Evolutionary conservation across 2,888 invertebrate genomes (phyloP), one percentile per base, ranked within the genome.

Genomic region (Ormyrus pomaceus): DNA sequence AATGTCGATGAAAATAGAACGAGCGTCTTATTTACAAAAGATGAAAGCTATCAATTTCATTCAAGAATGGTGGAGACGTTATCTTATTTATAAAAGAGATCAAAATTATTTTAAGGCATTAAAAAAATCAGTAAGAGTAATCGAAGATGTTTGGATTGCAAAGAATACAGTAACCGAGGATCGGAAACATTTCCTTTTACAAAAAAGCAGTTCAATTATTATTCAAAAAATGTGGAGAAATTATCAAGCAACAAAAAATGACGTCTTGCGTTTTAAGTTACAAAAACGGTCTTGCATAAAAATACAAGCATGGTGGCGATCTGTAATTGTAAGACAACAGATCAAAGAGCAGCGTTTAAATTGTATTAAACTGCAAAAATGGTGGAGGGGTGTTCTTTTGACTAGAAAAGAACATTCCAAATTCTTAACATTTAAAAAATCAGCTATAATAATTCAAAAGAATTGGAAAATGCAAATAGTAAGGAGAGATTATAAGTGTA

Each of bases 171-270:
- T 92, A 91, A 85, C 86, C 62, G 84, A 85, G 82, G 87, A 91
- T 51, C 89, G 89, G 81, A 66, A 85, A 2, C 82, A 84, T 11
- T 93, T 91, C 83, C 79, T 85, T 11, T 83, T 80, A 19, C 85
- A 88, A 11, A 86, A 88, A 75, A 85, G 85, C 11, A 90, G 91
- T 6, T 89, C 88, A 65, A 77, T 90, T 11, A 84, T 86, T 19
- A 91, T 94, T 80, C 93, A 94, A 87, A 87, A 84, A 70, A 81
- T 82, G 59, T 93, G 90, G 84, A 86, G 89, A 56, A 84, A 82
- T 73, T 85, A 84, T 66, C 9, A 65, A 65, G 87, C 87, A 2
- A 86, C 84, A 0, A 86, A 82, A 81, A 10, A 69, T 1, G 79
- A 85, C 34, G 74, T 84, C n/a, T 46, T 9, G 0, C 55, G n/a